Conservation (phyloP, 2,888 invertebrate species). For the Lepeophtheirus nordmannii region DNA sequence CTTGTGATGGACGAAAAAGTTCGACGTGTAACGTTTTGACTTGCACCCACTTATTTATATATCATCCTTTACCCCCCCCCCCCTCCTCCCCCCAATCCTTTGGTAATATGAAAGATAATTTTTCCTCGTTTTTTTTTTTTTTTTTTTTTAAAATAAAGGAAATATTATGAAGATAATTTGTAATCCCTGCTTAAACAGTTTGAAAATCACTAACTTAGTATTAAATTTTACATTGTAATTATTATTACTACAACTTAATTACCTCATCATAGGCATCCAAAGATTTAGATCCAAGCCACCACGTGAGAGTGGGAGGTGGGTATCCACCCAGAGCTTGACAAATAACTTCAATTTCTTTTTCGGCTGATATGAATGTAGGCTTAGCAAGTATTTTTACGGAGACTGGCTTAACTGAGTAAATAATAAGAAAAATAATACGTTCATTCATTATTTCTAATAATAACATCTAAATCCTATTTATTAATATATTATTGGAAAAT, state of each 20-base stretch:
- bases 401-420: conserved; percentile 8
- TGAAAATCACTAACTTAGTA: not conserved
- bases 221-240: not conserved
- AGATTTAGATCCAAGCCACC: conserved; percentile 47
- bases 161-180: too few species aligned
- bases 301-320: conserved; percentile 70
- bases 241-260: not conserved
- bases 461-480: not conserved
- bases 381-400: conserved; percentile 17
- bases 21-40: too few species aligned
- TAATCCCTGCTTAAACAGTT: too few species aligned
- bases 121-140: too few species aligned
- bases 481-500: not conserved
- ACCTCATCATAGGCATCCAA: conserved; percentile 10
- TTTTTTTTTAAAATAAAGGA: too few species aligned
- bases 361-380: conserved; percentile 42
- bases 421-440: not conserved
- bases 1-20: too few species aligned
- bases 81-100: too few species aligned
- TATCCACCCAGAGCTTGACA: conserved; percentile 74
- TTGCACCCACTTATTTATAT: too few species aligned
- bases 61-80: too few species aligned
- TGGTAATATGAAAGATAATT: too few species aligned
- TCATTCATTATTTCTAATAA: not conserved
- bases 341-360: conserved; percentile 61